Conservation (phyloP, 2,888 invertebrate genomes). For the Harmothoe impar region DNA sequence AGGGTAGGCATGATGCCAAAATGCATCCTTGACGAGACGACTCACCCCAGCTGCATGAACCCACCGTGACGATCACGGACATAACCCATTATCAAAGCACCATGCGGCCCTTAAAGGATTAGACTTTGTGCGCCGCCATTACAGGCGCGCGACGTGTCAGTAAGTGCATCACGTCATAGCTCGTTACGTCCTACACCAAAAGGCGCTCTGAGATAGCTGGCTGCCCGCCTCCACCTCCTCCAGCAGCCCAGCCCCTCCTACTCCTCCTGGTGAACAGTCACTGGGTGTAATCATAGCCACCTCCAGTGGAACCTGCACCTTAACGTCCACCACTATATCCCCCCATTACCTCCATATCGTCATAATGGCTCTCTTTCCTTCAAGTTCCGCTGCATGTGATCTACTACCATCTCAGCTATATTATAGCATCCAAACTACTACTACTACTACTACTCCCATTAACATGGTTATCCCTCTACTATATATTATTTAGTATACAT, state of each 20-base stretch:
- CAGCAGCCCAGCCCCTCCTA: not conserved
- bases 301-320: not conserved
- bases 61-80: too few relatives aligned
- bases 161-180: constrained; percentile 52
- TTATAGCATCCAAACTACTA: too few relatives aligned
- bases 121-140: not conserved
- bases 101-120: too few relatives aligned
- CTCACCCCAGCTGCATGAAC: too few relatives aligned
- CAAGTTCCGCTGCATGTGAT: not conserved
- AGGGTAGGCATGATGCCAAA: too few relatives aligned
- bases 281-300: constrained; percentile 8
- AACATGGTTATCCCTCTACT: too few relatives aligned
- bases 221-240: not conserved
- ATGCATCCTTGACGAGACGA: too few relatives aligned
- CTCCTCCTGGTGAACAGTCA: not conserved
- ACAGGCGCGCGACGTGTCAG: constrained; percentile 34
- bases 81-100: too few relatives aligned
- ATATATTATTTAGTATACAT: too few relatives aligned
- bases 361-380: not conserved
- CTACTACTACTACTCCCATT: too few relatives aligned
- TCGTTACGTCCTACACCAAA: constrained; percentile 41
- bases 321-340: not conserved
- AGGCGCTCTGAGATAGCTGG: not conserved
- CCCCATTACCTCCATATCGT: not conserved
- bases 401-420: not conserved